phyloP scores from a whole-genome alignment of 2,888 invertebrate species.

The Cryptocephalus primarius region DNA sequence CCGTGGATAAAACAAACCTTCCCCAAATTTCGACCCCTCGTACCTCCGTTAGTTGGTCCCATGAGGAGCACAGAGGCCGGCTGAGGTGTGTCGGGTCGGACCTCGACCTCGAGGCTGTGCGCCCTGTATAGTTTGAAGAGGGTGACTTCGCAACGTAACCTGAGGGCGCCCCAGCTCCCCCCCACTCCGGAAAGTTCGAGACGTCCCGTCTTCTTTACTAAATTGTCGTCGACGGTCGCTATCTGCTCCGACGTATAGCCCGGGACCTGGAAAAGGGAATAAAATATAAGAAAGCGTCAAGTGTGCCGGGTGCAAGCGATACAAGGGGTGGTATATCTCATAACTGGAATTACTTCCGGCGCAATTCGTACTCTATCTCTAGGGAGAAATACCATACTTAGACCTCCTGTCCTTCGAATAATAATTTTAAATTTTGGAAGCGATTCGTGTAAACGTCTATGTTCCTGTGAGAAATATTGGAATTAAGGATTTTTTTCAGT shows the following conservation, averaged over 20 bases:
- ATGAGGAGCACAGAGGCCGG: slow-evolving; percentile 49
- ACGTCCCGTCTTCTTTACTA: slow-evolving; percentile 47
- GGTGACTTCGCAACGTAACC: slow-evolving; percentile 51
- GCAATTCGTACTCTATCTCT: too few species aligned
- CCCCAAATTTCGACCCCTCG: neutral
- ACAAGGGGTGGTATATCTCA: too few species aligned
- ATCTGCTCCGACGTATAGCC: slow-evolving; percentile 49
- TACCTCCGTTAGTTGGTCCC: slow-evolving; percentile 28
- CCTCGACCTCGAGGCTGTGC: slow-evolving; percentile 47
- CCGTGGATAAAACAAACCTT: too few species aligned
- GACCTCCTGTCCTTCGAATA: too few species aligned
- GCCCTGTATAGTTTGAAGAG: slow-evolving; percentile 51
- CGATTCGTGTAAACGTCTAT: too few species aligned
- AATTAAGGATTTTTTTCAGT: too few species aligned
- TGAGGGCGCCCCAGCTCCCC: slow-evolving; percentile 46
- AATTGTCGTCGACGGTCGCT: slow-evolving; percentile 45
- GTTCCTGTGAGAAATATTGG: too few species aligned
- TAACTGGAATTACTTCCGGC: too few species aligned
- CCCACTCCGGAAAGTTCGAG: slow-evolving; percentile 45
- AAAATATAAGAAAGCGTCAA: slow-evolving; percentile 1
- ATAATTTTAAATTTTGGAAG: too few species aligned
- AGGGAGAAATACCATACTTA: too few species aligned
- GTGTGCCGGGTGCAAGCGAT: too few species aligned
- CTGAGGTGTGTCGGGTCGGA: slow-evolving; percentile 49
- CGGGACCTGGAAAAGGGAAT: slow-evolving; percentile 41